Base-by-base conservation (phyloP, 1,140 invertebrate species). In the Pectinophora gossypiella region DNA sequence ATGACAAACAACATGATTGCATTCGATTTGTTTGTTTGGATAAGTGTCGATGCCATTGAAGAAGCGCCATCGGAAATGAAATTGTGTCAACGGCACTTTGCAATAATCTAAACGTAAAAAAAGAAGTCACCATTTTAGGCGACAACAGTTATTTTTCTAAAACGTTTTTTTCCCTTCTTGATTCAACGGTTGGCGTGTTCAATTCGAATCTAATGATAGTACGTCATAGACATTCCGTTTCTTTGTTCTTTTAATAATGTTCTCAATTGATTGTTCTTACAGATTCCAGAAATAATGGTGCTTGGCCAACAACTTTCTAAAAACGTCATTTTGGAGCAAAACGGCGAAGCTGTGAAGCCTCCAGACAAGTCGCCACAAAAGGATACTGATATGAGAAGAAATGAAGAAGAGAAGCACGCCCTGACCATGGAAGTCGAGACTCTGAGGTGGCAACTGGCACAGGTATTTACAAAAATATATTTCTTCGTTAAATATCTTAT, bases 401-500 rank as follows among this genome's bases (percentile, higher is more conserved):
- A 27, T 27, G 3, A 59, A 19, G 83, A 78, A 6, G 93, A 94
- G 88, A 91, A 90, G 64, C 90, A 91, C 56, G 90, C 90, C 48
- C 88, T 94, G 54, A 92, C 94, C 76, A 92, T 92, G 68, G 92
- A 94, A 81, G 90, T 95, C 61, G 92, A 94, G 63, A 94, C 93
- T 48, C 84, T 95, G 54, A 91, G 94, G 72, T 95, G 94, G 94
- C 94, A 95, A 81, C 77, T 95, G 42, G 92, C 93, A 87, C 93
- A 95, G 92, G 94, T 95, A 89, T 48, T 45, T 56, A 19, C 7
- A 42, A 38, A 23, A n/a, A n/a, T n/a, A 23, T 23, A 23, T 23
- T 23, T 4, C 10, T 10, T 4, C 10, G 22, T 23, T 23, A 23
- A 23, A 23, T 5, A 23, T n/a, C n/a, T n/a, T n/a, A n/a, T 23